Percentiles rank a stretch among this genome's conserved stretches.
phyloP scores from a whole-genome alignment of 1,140 invertebrate genomes.

The Drosophila prosaltans region DNA sequence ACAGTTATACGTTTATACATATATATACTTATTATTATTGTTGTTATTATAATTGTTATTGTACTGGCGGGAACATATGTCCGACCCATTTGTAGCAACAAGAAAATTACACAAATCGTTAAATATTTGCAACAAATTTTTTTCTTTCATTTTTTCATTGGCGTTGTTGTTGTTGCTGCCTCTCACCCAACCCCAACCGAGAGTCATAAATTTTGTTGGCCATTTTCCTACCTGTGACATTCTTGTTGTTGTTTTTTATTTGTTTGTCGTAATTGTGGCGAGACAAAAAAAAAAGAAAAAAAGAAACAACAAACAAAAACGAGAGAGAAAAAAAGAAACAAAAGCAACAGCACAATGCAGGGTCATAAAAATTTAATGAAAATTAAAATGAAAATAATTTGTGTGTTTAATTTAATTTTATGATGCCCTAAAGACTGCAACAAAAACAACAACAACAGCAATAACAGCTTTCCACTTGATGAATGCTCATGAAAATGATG shows the following conservation, averaged over 20 bases:
- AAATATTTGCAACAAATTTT: slow-evolving; percentile 63
- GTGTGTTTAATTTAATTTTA: slow-evolving; percentile 80
- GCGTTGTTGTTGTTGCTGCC: too few relatives aligned
- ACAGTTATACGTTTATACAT: slow-evolving; percentile 10
- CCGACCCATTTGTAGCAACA: slow-evolving; percentile 72
- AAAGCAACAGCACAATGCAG: slow-evolving; percentile 50
- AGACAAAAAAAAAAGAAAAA: slow-evolving; percentile 52
- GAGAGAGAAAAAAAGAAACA: slow-evolving; percentile 38
- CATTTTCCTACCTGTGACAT: slow-evolving; percentile 77
- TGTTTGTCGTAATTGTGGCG: slow-evolving; percentile 73
- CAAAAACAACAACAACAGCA: slow-evolving; percentile 11
- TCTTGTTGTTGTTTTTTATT: slow-evolving; percentile 74
- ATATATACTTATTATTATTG: slow-evolving; percentile 64
- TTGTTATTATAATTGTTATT: slow-evolving; percentile 41
- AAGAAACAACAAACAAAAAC: slow-evolving; percentile 25
- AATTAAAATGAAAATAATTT: slow-evolving; percentile 82
- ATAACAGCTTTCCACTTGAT: slow-evolving; percentile 21
- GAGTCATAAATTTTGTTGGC: slow-evolving; percentile 69
- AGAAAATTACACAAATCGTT: slow-evolving; percentile 80
- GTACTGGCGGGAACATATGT: slow-evolving; percentile 66
- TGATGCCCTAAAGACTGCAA: slow-evolving; percentile 64
- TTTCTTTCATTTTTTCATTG: slow-evolving; percentile 28
- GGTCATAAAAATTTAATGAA: slow-evolving; percentile 78
- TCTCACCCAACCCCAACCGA: slow-evolving; percentile 42
- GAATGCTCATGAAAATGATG: slow-evolving; percentile 46